These are phyloP conservation scores for Galago senegalensis DNA, from an alignment of 2,797 vertebrate genomes.

Conservation along the genomic window DNA sequence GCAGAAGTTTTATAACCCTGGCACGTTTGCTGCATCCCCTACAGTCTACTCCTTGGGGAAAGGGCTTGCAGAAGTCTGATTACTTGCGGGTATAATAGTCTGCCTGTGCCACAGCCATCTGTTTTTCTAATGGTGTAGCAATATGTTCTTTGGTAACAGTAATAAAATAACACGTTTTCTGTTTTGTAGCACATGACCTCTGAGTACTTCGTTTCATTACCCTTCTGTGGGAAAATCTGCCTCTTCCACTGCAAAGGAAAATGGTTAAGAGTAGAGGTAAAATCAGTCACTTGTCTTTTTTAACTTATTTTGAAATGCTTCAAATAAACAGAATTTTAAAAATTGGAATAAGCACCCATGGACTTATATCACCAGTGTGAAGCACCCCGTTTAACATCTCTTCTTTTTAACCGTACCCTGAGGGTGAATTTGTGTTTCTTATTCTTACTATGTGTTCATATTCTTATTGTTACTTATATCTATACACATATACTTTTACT, in stretches of 20 bases:
- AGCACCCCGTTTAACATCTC: neutral
- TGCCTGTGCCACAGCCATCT: fast-evolving
- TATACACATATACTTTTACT: neutral
- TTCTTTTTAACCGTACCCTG: neutral
- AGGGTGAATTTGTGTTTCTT: neutral
- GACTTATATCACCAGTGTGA: neutral
- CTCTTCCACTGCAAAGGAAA: slow-evolving; percentile 94
- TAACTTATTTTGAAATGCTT: slow-evolving; percentile 41
- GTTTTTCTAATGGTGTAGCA: neutral
- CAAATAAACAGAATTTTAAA: neutral
- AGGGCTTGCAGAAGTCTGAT: neutral
- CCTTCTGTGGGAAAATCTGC: slow-evolving; percentile 96
- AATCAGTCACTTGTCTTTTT: slow-evolving; percentile 42
- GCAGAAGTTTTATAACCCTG: neutral
- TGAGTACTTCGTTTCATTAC: slow-evolving; percentile 92
- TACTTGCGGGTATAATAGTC: fast-evolving
- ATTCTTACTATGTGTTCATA: neutral
- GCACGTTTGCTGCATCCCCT: neutral
- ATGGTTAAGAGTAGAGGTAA: slow-evolving; percentile 96
- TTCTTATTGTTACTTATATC: neutral
- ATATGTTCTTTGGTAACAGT: neutral
- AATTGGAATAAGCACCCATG: neutral
- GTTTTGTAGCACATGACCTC: slow-evolving; percentile 90
- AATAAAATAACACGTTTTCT: slow-evolving; percentile 64
- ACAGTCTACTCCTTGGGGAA: neutral